phyloP scores from a whole-genome alignment of 2,113 vertebrate genomes.

The Proterorhinus semilunaris region DNA sequence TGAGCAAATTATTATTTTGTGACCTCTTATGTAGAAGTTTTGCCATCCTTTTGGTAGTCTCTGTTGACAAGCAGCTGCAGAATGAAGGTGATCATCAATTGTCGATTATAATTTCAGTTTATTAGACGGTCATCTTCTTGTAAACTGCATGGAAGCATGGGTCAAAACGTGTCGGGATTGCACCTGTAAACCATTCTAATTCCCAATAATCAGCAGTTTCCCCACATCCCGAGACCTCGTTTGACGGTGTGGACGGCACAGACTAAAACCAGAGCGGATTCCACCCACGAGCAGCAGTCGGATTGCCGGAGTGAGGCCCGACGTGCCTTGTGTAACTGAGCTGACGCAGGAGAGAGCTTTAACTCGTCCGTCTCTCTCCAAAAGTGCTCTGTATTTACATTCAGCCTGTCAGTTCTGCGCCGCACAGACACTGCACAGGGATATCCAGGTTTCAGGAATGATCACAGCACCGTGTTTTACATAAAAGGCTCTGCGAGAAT shows the following conservation, averaged over 20 bases:
- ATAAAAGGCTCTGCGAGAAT: constrained; percentile 18
- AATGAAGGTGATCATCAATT: neutral
- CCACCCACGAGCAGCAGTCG: neutral
- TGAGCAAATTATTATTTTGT: too few species aligned
- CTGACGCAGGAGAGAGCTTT: constrained; percentile 4
- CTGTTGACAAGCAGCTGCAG: neutral
- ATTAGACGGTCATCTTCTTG: too few species aligned
- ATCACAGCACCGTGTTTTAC: constrained; percentile 38
- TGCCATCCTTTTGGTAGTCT: neutral
- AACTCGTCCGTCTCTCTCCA: neutral
- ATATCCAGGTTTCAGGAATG: constrained; percentile 2
- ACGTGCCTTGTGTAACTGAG: neutral
- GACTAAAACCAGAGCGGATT: neutral
- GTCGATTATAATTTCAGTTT: too few species aligned
- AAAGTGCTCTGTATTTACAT: constrained; percentile 2
- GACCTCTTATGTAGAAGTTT: too few species aligned
- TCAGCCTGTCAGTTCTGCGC: constrained; percentile 2
- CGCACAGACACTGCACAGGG: constrained; percentile 7
- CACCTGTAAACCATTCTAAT: too few species aligned
- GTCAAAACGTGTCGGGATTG: too few species aligned
- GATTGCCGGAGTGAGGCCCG: neutral
- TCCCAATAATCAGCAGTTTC: too few species aligned
- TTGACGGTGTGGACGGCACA: constrained; percentile 3
- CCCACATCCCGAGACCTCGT: neutral
- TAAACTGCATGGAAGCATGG: too few species aligned